Conservation (phyloP, 2,888 invertebrate genomes). For the Diplolepis rosae region DNA sequence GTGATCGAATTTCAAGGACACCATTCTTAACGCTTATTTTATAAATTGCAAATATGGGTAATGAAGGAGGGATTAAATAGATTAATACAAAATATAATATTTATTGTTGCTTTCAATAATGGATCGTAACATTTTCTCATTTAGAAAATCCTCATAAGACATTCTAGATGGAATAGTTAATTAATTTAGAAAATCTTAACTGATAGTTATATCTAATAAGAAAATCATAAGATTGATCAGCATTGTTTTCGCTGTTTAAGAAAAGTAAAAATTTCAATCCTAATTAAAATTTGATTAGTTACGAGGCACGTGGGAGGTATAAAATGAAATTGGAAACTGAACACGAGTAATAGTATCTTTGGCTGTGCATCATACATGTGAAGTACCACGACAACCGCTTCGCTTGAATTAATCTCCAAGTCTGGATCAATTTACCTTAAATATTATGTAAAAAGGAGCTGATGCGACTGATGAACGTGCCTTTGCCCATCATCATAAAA, state of each 20-base stretch:
- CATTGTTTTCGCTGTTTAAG: neutral
- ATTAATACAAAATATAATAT: no score
- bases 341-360: constrained; percentile 9
- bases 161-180: no score
- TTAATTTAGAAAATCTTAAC: no score
- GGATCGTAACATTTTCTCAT: no score
- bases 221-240: neutral
- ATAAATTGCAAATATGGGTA: neutral
- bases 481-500: neutral
- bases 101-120: no score
- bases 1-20: neutral
- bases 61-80: no score
- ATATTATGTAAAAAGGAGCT: constrained; percentile 47
- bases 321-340: constrained; percentile 1
- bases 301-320: constrained; percentile 1
- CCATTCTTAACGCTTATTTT: no score
- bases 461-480: neutral
- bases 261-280: neutral
- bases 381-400: constrained; percentile 12
- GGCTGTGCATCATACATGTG: neutral
- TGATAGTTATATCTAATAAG: no score
- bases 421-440: constrained; percentile 60
- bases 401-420: constrained; percentile 56
- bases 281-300: neutral
- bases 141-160: no score